Evolutionary conservation across 2,888 invertebrate genomes (phyloP).

Genomic region (Ashinkailepas kermadecensis): DNA sequence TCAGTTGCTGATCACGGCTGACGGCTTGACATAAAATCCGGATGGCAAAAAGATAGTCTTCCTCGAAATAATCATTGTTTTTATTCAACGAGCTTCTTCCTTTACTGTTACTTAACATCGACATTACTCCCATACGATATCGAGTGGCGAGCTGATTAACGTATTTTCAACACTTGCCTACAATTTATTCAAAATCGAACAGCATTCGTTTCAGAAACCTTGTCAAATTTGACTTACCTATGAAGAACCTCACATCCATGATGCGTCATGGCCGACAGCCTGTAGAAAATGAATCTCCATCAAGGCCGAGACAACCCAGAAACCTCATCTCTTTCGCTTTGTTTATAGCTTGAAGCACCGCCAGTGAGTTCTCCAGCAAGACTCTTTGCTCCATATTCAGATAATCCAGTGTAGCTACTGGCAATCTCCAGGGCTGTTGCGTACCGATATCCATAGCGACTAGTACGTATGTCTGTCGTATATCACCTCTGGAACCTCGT

Average conservation of each 20-base stretch:
- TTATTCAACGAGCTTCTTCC: too few relatives aligned
- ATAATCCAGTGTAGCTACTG: neutral
- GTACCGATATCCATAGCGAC: neutral
- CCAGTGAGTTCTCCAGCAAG: neutral
- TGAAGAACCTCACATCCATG: neutral
- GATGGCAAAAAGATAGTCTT: too few relatives aligned
- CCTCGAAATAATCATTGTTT: too few relatives aligned
- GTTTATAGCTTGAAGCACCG: neutral
- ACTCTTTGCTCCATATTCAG: neutral
- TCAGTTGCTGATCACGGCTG: too few relatives aligned
- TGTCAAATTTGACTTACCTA: neutral
- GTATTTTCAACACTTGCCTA: too few relatives aligned
- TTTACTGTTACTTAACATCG: too few relatives aligned
- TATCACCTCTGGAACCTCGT: too few relatives aligned
- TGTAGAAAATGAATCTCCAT: conserved; percentile 16
- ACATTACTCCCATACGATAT: too few relatives aligned
- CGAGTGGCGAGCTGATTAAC: too few relatives aligned
- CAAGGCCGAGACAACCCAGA: neutral
- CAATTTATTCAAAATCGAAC: too few relatives aligned
- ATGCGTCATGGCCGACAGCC: neutral
- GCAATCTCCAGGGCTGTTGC: neutral
- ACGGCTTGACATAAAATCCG: too few relatives aligned
- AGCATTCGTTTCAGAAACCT: neutral
- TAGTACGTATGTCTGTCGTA: too few relatives aligned
- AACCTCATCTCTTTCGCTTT: conserved; percentile 13